Evolutionary conservation across 2,888 invertebrate species (phyloP).

Genomic region (Chloromyia formosa): DNA sequence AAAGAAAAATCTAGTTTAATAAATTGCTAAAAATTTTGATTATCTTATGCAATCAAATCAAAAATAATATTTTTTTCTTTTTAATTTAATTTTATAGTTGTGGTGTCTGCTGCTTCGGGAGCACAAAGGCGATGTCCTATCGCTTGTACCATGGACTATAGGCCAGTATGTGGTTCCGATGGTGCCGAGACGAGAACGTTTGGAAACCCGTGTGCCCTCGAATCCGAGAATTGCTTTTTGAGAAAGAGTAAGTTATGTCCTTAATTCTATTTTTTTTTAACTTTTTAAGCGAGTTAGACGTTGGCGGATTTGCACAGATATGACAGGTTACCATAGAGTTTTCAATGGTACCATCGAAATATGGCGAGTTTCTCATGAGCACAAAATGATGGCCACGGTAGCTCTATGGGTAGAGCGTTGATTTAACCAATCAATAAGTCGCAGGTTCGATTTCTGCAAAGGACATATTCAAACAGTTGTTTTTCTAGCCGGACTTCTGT

Average conservation of each 20-base stretch:
- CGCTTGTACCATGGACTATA: conserved; percentile 35
- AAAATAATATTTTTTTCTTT: too few species aligned
- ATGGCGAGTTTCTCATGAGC: too few species aligned
- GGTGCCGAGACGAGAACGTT: conserved; percentile 19
- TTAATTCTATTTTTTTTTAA: neutral
- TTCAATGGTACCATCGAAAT: too few species aligned
- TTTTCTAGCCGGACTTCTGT: too few species aligned
- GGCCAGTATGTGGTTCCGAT: conserved; percentile 24
- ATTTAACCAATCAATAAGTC: too few species aligned
- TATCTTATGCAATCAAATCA: too few species aligned
- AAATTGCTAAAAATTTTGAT: too few species aligned
- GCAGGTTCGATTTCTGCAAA: too few species aligned
- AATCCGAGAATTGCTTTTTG: conserved; percentile 20
- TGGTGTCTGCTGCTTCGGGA: neutral
- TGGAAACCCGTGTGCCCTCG: conserved; percentile 12
- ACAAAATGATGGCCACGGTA: too few species aligned
- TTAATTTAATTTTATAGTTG: conserved; percentile 7
- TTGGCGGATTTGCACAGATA: neutral
- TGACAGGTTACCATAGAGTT: neutral
- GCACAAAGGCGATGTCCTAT: conserved; percentile 18
- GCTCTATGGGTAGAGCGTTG: too few species aligned
- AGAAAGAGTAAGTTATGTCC: conserved; percentile 36
- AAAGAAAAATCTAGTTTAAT: too few species aligned
- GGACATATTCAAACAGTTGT: too few species aligned
- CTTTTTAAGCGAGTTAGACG: neutral